Base-by-base conservation (phyloP, 1,140 invertebrate species). In the Drosophila prosaltans region DNA sequence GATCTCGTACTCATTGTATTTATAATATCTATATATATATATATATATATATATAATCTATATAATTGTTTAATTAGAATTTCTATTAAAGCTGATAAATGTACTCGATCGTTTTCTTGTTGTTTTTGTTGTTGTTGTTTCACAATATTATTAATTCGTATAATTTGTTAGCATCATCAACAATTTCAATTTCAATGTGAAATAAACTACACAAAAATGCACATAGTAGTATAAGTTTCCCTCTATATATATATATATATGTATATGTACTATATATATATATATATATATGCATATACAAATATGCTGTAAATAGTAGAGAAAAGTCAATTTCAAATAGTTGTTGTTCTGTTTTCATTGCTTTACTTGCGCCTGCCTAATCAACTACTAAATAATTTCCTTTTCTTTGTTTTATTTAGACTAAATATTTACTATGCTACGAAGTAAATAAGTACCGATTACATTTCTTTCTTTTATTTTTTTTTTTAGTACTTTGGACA, bases 51-150 rank as follows among this genome's bases (percentile, higher is more conserved):
- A 16, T 84, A 57, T 78, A 78, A 78, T 81, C 69, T 64, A 58
- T 64, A 59, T 78, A 72, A 77, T 69, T 69, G 80, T 83, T 88
- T 80, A 84, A 83, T 83, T 88, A 51, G 45, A 51, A 51, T 51
- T 80, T 88, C 80, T 83, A 88, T 88, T 88, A 88, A 88, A 88
- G 83, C 83, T 88, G 84, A 89, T 88, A 88, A 83, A 88, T 88
- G 83, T 86, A 77, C 79, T 86, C 63, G 69, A 82, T 86, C 82
- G 65, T 77, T 80, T 72, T 45, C 61, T 77, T 80, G 69, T 45
- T 45, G 43, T 43, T 43, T 16, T 45, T 48, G 16, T 48, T 43
- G 41, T 48, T 48, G 45, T 51, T 51, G 45, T 51, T 51, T 51
- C 30, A 58, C 57, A 58, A 32, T 58, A 65, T 78, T 74, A 76